Conservation (phyloP, 2,888 invertebrate species). For the Eulithis prunata region DNA sequence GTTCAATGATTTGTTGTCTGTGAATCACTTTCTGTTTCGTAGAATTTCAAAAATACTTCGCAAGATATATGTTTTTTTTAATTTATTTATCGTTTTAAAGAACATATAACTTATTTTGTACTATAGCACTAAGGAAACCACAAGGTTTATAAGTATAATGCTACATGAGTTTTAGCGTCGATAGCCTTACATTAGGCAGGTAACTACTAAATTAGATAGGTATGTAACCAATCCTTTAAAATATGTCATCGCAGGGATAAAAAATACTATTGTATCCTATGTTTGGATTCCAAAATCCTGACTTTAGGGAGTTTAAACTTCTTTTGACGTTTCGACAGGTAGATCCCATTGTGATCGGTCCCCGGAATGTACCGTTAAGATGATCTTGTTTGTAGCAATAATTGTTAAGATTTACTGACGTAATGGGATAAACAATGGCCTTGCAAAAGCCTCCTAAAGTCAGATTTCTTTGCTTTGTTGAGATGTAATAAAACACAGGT, state of each 20-base stretch:
- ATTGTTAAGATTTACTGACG: conserved; percentile 70
- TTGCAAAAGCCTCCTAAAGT: conserved; percentile 36
- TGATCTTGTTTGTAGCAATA: conserved; percentile 69
- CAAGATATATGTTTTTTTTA: no score
- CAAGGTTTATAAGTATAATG: no score
- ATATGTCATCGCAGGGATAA: conserved; percentile 19
- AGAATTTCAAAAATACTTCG: neutral
- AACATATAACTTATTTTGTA: no score
- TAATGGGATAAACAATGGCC: conserved; percentile 75
- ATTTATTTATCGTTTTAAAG: no score
- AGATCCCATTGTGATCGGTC: conserved; percentile 57
- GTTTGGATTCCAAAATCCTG: conserved; percentile 40
- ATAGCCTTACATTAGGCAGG: no score
- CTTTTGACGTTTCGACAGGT: conserved; percentile 54
- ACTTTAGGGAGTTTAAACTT: conserved; percentile 33
- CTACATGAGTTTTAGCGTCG: no score
- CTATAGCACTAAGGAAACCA: no score
- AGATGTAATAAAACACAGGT: conserved; percentile 75
- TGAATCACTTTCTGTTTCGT: neutral
- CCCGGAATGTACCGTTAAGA: conserved; percentile 70
- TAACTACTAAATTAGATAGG: no score
- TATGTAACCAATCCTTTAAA: conserved; percentile 23
- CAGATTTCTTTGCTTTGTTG: conserved; percentile 61
- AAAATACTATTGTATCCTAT: conserved; percentile 38
- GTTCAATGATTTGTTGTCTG: neutral